These are phyloP conservation scores for Rhyacophila brunnea DNA, from an alignment of 1,140 invertebrate species.

Conservation along the genomic window DNA sequence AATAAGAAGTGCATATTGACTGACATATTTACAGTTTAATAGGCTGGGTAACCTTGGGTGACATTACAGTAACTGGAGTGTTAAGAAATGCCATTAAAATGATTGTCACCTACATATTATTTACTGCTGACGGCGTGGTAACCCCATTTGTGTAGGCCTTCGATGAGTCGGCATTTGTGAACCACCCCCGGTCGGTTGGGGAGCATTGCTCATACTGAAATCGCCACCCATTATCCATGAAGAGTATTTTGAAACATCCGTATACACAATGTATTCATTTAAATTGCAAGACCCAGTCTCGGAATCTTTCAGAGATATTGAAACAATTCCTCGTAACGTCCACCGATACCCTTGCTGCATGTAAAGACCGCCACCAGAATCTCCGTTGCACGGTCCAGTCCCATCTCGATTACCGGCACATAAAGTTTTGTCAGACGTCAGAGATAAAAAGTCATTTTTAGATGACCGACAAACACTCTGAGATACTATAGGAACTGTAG, in stretches of 20 bases:
- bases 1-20: too few relatives aligned
- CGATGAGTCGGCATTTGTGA: too few relatives aligned
- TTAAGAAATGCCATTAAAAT: too few relatives aligned
- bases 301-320: constrained; percentile 44
- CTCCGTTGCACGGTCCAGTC: constrained; percentile 48
- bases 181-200: too few relatives aligned
- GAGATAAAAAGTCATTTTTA: constrained; percentile 29
- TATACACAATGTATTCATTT: constrained; percentile 52
- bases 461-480: constrained; percentile 39
- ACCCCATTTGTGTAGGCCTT: too few relatives aligned
- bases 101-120: too few relatives aligned
- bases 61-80: too few relatives aligned
- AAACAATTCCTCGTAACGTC: constrained; percentile 53
- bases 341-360: constrained; percentile 39
- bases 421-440: constrained; percentile 41
- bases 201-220: too few relatives aligned
- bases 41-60: too few relatives aligned
- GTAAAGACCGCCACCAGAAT: constrained; percentile 50
- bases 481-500: constrained; percentile 43
- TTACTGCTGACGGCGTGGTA: too few relatives aligned
- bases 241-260: constrained; percentile 51
- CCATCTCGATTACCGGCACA: constrained; percentile 49
- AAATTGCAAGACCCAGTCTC: constrained; percentile 48
- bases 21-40: too few relatives aligned
- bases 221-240: too few relatives aligned